Conservation (phyloP, 1,140 invertebrate species). For the Lysiphlebus fabarum region DNA sequence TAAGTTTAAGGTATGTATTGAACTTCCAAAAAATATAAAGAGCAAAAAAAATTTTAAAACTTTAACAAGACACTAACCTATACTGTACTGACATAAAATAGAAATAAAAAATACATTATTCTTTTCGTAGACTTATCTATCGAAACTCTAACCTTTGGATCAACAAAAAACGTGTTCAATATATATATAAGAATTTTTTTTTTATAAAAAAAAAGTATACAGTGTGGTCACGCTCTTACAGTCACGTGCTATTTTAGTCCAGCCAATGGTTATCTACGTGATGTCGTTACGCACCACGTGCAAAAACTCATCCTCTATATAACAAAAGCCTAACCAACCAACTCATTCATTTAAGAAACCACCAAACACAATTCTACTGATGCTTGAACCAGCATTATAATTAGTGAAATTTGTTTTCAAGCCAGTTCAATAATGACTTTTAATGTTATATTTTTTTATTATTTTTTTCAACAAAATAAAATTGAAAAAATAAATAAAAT, state of each 20-base stretch:
- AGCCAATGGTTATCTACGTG: conserved; percentile 22
- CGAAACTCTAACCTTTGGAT: background rate
- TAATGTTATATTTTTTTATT: too few species aligned
- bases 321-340: background rate
- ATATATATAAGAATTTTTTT: too few species aligned
- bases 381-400: too few species aligned
- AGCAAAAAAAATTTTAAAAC: too few species aligned
- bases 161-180: conserved; percentile 2
- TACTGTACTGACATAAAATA: too few species aligned
- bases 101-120: conserved; percentile 24
- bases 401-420: too few species aligned
- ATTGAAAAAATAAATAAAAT: too few species aligned
- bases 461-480: too few species aligned
- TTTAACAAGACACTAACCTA: background rate
- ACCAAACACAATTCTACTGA: too few species aligned
- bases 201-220: background rate
- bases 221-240: conserved; percentile 17
- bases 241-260: conserved; percentile 18
- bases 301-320: conserved; percentile 2
- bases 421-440: too few species aligned
- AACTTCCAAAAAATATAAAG: too few species aligned
- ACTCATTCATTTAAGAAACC: conserved; percentile 8
- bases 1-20: too few species aligned
- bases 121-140: conserved; percentile 17
- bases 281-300: conserved; percentile 22